A percentile compares a stretch with the other conserved stretches of the same genome.
Conservation (phyloP, 2,888 invertebrate genomes). For the Andrena flavipes region DNA sequence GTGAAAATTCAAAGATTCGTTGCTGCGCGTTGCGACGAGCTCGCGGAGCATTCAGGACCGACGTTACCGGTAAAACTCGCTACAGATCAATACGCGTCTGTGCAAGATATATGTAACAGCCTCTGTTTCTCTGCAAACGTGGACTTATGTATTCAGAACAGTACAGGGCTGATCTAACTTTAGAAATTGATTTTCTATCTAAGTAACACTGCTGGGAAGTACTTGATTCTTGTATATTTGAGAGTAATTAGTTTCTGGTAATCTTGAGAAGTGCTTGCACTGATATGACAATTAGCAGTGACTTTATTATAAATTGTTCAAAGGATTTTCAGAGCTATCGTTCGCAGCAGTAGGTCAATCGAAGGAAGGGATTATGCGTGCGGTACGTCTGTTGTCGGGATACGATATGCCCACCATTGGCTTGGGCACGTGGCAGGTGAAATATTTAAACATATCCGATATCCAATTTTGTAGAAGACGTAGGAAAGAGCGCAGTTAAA, state of each 20-base stretch:
- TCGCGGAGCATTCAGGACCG: background rate
- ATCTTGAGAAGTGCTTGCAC: background rate
- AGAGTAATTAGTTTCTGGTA: constrained; percentile 35
- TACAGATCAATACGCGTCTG: constrained; percentile 46
- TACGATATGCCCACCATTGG: constrained; percentile 90
- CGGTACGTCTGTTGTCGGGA: constrained; percentile 82
- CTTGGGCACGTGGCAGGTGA: constrained; percentile 90
- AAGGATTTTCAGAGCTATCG: constrained; percentile 9
- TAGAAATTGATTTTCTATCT: constrained; percentile 57
- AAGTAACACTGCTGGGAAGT: constrained; percentile 31
- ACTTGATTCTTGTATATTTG: constrained; percentile 31
- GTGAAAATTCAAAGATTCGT: background rate
- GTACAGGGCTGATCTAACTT: constrained; percentile 61
- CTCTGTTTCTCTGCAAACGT: constrained; percentile 32
- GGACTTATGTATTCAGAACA: constrained; percentile 55
- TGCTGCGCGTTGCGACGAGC: background rate
- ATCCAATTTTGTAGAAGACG: background rate
- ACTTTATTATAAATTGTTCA: constrained; percentile 31
- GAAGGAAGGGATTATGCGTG: constrained; percentile 68
- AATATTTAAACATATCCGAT: background rate
- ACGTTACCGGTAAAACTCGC: constrained; percentile 8
- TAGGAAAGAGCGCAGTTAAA: background rate
- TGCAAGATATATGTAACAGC: constrained; percentile 29
- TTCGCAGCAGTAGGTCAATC: constrained; percentile 24
- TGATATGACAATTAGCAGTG: constrained; percentile 11